These are phyloP conservation scores for Oryzias curvinotus DNA, from an alignment of 2,113 vertebrate genomes.

Conservation along the genomic window DNA sequence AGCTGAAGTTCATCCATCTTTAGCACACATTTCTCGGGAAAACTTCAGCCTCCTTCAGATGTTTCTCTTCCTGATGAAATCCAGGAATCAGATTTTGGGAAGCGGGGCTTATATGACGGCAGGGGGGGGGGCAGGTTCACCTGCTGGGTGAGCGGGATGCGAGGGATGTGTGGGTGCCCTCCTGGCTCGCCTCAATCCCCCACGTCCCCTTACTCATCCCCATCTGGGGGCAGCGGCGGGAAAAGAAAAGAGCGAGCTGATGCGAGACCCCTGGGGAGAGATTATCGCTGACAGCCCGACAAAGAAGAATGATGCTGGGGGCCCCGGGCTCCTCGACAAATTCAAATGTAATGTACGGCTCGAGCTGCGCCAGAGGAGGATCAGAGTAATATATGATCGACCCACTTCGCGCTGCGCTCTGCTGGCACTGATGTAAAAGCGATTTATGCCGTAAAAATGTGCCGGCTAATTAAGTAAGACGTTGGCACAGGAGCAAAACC, in stretches of 20 bases:
- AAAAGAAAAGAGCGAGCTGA: constrained; percentile 47
- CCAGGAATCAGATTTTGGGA: too few species aligned
- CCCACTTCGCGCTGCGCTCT: constrained; percentile 69
- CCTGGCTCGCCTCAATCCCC: constrained; percentile 50
- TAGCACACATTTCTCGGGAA: too few species aligned
- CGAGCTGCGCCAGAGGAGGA: constrained; percentile 64
- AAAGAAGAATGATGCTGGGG: constrained; percentile 67
- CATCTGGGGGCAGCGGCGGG: constrained; percentile 57
- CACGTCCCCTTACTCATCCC: constrained; percentile 62
- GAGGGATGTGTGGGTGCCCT: constrained; percentile 66
- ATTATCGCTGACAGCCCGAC: constrained; percentile 75
- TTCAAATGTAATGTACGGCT: constrained; percentile 73
- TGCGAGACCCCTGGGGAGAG: constrained; percentile 67
- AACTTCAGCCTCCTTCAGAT: too few species aligned
- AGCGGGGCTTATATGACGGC: constrained; percentile 3
- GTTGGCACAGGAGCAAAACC: constrained; percentile 66
- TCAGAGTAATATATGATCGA: constrained; percentile 74
- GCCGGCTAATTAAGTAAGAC: constrained; percentile 75
- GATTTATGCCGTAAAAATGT: constrained; percentile 71
- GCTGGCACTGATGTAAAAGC: constrained; percentile 70
- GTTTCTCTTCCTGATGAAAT: too few species aligned
- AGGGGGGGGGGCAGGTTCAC: constrained; percentile 41
- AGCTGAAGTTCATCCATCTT: too few species aligned
- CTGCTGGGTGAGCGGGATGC: constrained; percentile 5
- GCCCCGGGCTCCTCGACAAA: constrained; percentile 63